Conservation (phyloP, 2,113 vertebrate genomes). For the Neomonachus schauinslandi region DNA sequence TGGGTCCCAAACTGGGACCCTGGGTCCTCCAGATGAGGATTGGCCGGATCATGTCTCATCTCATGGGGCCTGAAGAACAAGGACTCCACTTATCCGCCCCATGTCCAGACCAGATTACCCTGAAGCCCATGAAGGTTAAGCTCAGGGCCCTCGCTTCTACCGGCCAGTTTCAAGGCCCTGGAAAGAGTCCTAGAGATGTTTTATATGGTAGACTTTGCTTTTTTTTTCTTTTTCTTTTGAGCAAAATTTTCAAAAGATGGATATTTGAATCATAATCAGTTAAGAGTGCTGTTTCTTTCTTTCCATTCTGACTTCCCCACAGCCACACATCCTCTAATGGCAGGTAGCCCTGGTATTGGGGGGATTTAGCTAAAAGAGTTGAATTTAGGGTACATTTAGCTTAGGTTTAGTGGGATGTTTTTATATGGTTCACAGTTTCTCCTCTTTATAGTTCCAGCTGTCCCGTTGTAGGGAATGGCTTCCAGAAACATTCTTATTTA, state of each 20-base stretch:
- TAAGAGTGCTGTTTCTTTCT: not conserved
- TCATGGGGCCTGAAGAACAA: not conserved
- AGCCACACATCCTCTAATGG: not conserved
- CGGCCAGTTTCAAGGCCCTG: not conserved
- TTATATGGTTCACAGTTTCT: not conserved
- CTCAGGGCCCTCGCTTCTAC: not conserved
- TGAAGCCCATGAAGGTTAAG: not conserved
- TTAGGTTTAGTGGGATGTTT: not conserved
- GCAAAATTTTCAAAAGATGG: conserved; percentile 19
- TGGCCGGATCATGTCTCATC: not conserved
- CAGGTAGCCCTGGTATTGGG: not conserved
- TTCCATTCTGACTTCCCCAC: not conserved
- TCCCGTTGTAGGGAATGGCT: not conserved
- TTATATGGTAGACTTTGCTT: not conserved
- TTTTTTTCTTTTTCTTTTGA: not conserved
- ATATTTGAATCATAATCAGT: not conserved
- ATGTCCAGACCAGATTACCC: not conserved
- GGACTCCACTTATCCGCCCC: not conserved
- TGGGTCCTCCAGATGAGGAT: not conserved
- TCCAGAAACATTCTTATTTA: conserved; percentile 12
- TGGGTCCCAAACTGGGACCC: not conserved
- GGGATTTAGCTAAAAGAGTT: not conserved
- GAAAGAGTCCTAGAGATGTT: not conserved
- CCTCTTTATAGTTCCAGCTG: not conserved
- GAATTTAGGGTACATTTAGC: not conserved